Base-by-base conservation (phyloP, 2,113 vertebrate genomes). In the Scortum barcoo region DNA sequence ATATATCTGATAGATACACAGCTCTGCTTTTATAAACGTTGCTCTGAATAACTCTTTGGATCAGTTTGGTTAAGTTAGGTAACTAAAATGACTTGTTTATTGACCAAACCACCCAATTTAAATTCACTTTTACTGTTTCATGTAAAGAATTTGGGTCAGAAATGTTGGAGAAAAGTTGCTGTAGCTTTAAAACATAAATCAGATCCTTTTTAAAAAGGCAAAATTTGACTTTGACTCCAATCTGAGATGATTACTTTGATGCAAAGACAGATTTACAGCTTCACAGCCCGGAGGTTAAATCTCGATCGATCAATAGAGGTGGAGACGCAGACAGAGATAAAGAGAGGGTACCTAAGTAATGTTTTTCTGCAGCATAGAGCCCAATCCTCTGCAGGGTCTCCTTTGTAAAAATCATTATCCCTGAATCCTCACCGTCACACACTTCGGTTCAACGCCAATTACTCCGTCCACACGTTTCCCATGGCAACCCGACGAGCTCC, bases 401-500 rank as follows among this genome's bases (percentile, higher is more conserved):
- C 50, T 42, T 26, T 38, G 28, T 33, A 75, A 2, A 65, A 44
- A 40, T 81, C 74, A 48, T 81, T 56, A 48, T 70, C 57, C 16
- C 44, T 16, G 36, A 72, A 67, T 36, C 33, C 36, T 40, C 8
- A 9, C 26, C 1, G 13, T 4, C 17, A 8, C 16, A 19, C 70
- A 56, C 60, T 82, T 75, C 38, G 75, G 38, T 60, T 40, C 71
- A 40, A 22, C 58, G 22, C 50, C 50, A 56, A 61, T 79, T 76
- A 85, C 76, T 33, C 14, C 26, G 73, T 51, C 51, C 28, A 5
- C 30, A 4, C 38, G 65, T 57, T 83, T 51, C 33, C 83, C 66
- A 72, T 85, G 60, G 83, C 75, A 88, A 82, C 86, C 20, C 7
- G 50, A 75, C 7, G 50, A 75, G 44, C 44, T 7, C 30, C 28